Conservation (phyloP, 2,113 vertebrate species). For the Platycercus adscitus region DNA sequence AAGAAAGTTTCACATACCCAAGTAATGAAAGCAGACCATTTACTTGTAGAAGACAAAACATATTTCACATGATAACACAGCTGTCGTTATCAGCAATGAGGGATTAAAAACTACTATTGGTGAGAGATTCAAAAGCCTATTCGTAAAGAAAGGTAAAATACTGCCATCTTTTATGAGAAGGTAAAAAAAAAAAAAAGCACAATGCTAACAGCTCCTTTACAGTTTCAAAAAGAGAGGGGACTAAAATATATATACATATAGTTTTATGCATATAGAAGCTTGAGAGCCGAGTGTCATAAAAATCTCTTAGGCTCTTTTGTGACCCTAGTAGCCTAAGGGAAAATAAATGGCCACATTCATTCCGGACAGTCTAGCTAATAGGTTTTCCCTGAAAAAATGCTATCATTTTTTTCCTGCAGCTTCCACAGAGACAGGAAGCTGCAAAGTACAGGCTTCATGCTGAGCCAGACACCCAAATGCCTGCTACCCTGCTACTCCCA, state of each 20-base stretch:
- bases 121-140: not conserved
- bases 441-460: not conserved
- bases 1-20: not conserved
- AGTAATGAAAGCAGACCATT: constrained; percentile 7
- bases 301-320: not conserved
- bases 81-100: not conserved
- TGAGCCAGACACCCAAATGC: constrained; percentile 49
- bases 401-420: not conserved
- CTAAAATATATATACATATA: not conserved
- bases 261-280: not conserved
- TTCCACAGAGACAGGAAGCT: constrained; percentile 32
- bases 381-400: not conserved
- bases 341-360: not conserved
- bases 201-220: not conserved
- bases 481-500: not conserved
- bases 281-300: not conserved
- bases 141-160: not conserved
- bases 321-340: not conserved
- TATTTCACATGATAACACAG: not conserved
- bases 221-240: not conserved
- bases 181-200: not conserved
- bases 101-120: not conserved
- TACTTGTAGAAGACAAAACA: not conserved
- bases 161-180: not conserved
- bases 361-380: not conserved